Conservation (phyloP, 2,888 invertebrate species). For the Lumbricus terrestris region DNA sequence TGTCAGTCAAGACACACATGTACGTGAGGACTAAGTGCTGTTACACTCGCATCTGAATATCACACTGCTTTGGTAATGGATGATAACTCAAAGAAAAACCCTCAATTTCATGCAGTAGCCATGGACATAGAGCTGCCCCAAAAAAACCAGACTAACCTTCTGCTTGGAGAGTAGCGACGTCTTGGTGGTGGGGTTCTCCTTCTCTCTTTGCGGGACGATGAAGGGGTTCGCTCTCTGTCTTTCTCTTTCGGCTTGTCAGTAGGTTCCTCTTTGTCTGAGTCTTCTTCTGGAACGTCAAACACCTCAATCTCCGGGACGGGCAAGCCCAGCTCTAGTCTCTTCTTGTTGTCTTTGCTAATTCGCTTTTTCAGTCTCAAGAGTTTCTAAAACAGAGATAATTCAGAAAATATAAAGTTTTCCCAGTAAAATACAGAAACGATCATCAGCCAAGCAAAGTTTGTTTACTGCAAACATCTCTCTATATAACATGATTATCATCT, state of each 20-base stretch:
- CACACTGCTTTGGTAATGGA: neutral
- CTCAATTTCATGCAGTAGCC: neutral
- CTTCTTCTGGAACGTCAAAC: constrained; percentile 23
- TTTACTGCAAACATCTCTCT: neutral
- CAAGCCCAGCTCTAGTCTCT: constrained; percentile 23
- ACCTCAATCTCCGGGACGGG: constrained; percentile 25
- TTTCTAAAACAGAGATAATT: constrained; percentile 21
- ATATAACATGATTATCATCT: no score
- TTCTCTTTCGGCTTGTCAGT: constrained; percentile 24
- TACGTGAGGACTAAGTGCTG: neutral
- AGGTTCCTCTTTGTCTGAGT: constrained; percentile 35
- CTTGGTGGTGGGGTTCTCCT: constrained; percentile 20
- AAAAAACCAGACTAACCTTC: neutral
- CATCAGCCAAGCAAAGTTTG: neutral
- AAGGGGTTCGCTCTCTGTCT: constrained; percentile 7
- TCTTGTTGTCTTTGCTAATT: constrained; percentile 30
- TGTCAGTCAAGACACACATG: neutral
- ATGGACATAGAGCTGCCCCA: neutral
- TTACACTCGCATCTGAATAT: neutral
- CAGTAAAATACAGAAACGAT: neutral
- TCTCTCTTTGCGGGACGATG: constrained; percentile 5
- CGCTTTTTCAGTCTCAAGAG: constrained; percentile 30
- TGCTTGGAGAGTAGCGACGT: constrained; percentile 13
- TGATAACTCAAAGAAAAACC: neutral
- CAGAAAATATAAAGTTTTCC: neutral